A percentile compares a stretch with the other conserved stretches of the same genome.
Evolutionary conservation across 2,113 vertebrate species (phyloP).

Genomic region (Notothenia rossii): DNA sequence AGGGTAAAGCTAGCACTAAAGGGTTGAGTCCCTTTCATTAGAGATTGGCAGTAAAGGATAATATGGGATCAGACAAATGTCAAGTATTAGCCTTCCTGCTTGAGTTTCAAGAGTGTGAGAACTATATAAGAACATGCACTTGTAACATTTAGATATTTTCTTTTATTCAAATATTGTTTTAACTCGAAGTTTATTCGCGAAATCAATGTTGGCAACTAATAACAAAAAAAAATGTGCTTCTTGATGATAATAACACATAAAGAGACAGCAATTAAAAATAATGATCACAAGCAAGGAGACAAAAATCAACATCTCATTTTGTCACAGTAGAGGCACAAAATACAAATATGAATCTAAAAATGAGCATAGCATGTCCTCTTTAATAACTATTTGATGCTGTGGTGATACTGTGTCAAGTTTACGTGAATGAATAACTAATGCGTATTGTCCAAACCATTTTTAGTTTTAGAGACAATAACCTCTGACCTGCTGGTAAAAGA

Average conservation of each 20-base stretch:
- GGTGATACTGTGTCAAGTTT: neutral
- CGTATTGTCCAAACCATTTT: too few relatives aligned
- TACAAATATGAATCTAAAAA: too few relatives aligned
- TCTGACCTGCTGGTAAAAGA: too few relatives aligned
- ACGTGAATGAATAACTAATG: neutral
- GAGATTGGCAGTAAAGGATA: constrained; percentile 20
- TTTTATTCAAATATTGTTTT: neutral
- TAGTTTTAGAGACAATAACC: too few relatives aligned
- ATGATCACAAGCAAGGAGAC: neutral
- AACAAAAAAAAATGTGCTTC: neutral
- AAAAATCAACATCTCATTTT: neutral
- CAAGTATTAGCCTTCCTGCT: constrained; percentile 1
- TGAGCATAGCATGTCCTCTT: too few relatives aligned
- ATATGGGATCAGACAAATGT: too few relatives aligned
- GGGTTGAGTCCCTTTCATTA: constrained; percentile 25
- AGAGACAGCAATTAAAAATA: neutral
- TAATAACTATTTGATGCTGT: neutral
- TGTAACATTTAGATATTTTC: too few relatives aligned
- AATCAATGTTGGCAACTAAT: neutral
- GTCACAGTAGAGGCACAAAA: too few relatives aligned
- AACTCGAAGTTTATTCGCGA: neutral
- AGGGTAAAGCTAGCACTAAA: constrained; percentile 23
- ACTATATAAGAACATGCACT: too few relatives aligned
- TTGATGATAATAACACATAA: neutral
- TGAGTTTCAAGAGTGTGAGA: too few relatives aligned